Percentiles rank a stretch among this genome's conserved stretches.
Evolutionary conservation across 53 echinoderm and acorn worm species (phyloP).

Genomic region (Echinometra lucunter): DNA sequence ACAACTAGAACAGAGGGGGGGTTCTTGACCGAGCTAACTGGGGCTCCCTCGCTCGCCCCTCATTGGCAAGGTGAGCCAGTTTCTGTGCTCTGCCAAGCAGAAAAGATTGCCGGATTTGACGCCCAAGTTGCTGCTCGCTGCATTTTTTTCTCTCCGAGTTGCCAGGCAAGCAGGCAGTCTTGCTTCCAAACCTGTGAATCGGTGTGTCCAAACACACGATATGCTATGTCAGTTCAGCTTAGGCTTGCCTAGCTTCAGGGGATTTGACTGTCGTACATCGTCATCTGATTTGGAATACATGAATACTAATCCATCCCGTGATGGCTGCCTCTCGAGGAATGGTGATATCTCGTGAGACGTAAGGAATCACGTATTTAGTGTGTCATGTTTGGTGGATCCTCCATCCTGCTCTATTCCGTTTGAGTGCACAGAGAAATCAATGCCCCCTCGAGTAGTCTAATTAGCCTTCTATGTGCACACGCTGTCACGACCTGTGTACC

Average conservation of each 20-base stretch:
- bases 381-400: slow-evolving; percentile 34
- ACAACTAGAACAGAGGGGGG: slow-evolving; percentile 62
- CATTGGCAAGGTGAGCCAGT: slow-evolving; percentile 66
- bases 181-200: not conserved
- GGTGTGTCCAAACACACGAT: slow-evolving; percentile 35
- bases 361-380: slow-evolving; percentile 41
- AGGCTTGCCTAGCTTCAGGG: not conserved
- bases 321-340: not conserved
- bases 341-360: not conserved
- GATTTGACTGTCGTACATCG: not conserved
- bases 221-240: slow-evolving; percentile 23
- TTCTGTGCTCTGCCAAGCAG: slow-evolving; percentile 60
- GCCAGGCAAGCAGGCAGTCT: not conserved
- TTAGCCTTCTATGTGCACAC: slow-evolving; percentile 48
- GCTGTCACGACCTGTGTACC: slow-evolving; percentile 44
- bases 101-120: slow-evolving; percentile 66
- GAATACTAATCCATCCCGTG: not conserved
- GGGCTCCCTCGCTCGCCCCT: slow-evolving; percentile 34
- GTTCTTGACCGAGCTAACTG: slow-evolving; percentile 61
- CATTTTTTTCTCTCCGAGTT: slow-evolving; percentile 7
- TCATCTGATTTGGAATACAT: slow-evolving; percentile 54
- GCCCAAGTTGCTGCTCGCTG: slow-evolving; percentile 58
- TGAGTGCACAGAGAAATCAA: slow-evolving; percentile 59
- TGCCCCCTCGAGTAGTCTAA: slow-evolving; percentile 60
- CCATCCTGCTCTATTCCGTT: slow-evolving; percentile 5